Percentiles rank a stretch among this genome's conserved stretches.
Evolutionary conservation across 2,113 vertebrate species (phyloP).

Genomic region (Progne subis): DNA sequence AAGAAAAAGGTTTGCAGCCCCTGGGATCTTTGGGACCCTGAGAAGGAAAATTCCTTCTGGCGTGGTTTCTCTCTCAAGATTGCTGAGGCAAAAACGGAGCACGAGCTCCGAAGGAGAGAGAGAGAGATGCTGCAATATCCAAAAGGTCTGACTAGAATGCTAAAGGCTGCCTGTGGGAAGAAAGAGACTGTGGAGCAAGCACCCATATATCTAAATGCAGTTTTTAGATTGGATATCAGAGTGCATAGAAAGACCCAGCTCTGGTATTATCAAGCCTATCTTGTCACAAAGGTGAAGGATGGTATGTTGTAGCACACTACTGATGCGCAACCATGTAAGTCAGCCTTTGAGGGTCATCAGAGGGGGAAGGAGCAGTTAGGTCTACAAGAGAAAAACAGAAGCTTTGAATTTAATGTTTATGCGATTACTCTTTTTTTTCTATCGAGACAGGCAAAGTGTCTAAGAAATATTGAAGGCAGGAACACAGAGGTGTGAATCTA

Average conservation of each 20-base stretch:
- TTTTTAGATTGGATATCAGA: neutral
- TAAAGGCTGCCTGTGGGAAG: neutral
- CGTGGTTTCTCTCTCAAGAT: too few species aligned
- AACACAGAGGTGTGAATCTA: neutral
- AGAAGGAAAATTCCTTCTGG: too few species aligned
- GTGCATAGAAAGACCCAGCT: rapidly evolving
- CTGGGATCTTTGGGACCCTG: too few species aligned
- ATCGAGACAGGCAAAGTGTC: neutral
- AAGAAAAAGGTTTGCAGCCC: too few species aligned
- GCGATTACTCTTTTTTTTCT: neutral
- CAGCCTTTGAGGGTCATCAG: neutral
- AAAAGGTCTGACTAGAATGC: neutral
- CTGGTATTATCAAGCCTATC: neutral
- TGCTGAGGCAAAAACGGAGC: too few species aligned
- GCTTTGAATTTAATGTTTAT: neutral
- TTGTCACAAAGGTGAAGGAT: neutral
- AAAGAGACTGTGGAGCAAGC: neutral
- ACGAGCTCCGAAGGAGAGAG: too few species aligned
- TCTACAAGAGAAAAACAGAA: neutral
- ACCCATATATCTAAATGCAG: neutral
- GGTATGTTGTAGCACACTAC: neutral
- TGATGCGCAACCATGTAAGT: neutral
- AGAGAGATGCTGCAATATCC: neutral
- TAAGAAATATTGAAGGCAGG: neutral
- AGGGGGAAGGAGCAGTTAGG: neutral